Percentiles rank a stretch among this genome's conserved stretches.
phyloP scores from a whole-genome alignment of 2,113 vertebrate species.

The Spheniscus mendiculus region DNA sequence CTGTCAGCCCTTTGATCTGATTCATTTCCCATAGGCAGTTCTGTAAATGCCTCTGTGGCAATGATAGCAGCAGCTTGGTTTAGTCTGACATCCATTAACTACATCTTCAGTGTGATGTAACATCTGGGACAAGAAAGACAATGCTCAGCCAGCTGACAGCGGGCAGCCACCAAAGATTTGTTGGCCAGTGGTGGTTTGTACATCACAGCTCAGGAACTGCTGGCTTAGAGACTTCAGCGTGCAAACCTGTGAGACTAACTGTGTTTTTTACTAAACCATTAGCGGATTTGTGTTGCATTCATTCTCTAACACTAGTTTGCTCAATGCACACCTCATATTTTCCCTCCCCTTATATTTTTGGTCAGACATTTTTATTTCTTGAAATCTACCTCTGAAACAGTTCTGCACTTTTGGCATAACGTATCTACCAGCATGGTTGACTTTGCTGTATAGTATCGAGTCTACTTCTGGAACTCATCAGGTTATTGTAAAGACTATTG shows the following conservation, averaged over 20 bases:
- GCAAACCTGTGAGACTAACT: neutral
- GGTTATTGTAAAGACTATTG: neutral
- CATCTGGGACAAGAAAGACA: neutral
- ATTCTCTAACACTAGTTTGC: neutral
- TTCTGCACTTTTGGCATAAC: neutral
- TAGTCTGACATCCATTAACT: neutral
- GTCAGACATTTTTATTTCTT: neutral
- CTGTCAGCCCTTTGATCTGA: neutral
- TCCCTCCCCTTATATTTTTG: neutral
- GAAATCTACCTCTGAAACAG: neutral
- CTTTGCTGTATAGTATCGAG: neutral
- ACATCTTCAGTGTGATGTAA: neutral
- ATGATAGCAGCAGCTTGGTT: neutral
- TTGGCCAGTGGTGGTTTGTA: neutral
- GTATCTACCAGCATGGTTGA: neutral
- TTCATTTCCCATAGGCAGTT: neutral
- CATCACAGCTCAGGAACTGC: neutral
- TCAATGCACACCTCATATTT: neutral
- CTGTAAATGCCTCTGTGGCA: neutral
- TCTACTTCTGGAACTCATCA: conserved; percentile 13
- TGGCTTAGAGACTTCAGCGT: neutral
- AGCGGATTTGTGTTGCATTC: neutral
- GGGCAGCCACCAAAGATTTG: neutral
- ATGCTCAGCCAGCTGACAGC: neutral
- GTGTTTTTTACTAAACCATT: neutral